Conservation (phyloP, 2,797 vertebrate genomes). For the Coreius guichenoti region DNA sequence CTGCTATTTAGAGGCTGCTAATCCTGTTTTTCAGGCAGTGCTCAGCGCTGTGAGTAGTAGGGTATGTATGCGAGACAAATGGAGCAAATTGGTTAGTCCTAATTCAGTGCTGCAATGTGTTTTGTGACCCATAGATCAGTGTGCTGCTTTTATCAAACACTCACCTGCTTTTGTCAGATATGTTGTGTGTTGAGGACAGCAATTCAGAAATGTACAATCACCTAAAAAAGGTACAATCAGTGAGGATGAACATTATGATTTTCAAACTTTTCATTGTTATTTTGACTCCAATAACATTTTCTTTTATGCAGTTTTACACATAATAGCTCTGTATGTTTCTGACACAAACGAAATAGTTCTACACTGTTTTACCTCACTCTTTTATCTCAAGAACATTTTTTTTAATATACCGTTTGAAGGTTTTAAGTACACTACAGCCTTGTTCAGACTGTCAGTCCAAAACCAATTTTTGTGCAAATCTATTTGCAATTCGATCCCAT, state of each 20-base stretch:
- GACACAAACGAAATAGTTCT: not conserved
- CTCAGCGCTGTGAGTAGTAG: slow-evolving; percentile 55
- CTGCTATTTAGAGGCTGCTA: slow-evolving; percentile 61
- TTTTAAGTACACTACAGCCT: not conserved
- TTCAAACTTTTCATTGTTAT: not conserved
- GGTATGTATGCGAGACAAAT: slow-evolving; percentile 51
- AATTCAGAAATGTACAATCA: not conserved
- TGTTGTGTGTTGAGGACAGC: not conserved
- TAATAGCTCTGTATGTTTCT: not conserved
- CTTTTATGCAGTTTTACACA: not conserved
- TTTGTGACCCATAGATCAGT: slow-evolving; percentile 40
- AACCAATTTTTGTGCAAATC: not conserved
- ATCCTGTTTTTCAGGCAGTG: slow-evolving; percentile 58
- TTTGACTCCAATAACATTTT: not conserved
- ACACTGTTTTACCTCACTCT: not conserved
- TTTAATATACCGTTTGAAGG: not conserved
- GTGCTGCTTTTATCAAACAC: slow-evolving; percentile 5
- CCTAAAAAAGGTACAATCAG: not conserved
- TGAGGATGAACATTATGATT: not conserved
- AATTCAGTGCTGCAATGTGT: slow-evolving; percentile 50
- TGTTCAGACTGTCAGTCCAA: not conserved
- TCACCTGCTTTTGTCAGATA: slow-evolving; percentile 16
- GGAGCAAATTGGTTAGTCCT: slow-evolving; percentile 42
- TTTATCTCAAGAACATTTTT: not conserved
- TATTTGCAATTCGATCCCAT: not conserved